Evolutionary conservation across 2,888 invertebrate species (phyloP).

Genomic region (Pomacea canaliculata): DNA sequence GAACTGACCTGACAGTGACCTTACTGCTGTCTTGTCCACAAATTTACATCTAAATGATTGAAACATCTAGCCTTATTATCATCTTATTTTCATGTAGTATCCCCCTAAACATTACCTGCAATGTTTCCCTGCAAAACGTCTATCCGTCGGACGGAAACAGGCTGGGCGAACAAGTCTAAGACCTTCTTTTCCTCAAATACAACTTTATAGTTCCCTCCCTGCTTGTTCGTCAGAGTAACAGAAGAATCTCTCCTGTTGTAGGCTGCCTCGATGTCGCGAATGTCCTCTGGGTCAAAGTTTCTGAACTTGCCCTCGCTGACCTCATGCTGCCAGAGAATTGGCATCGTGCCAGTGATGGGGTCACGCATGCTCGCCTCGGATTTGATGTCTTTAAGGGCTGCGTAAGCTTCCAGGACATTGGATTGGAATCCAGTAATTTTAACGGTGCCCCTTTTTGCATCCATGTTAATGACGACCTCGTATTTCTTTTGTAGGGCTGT

Average conservation of each 20-base stretch:
- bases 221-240: constrained; percentile 11
- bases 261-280: constrained; percentile 12
- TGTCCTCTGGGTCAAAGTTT: constrained; percentile 29
- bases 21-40: no score
- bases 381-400: constrained; percentile 13
- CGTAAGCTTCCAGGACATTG: constrained; percentile 2
- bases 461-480: constrained; percentile 7
- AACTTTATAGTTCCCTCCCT: constrained; percentile 9
- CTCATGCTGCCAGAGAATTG: constrained; percentile 31
- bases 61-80: no score
- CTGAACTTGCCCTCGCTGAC: constrained; percentile 21
- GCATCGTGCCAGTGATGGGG: constrained; percentile 12
- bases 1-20: no score
- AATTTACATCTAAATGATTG: no score
- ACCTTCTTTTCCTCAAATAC: constrained; percentile 12
- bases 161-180: not conserved
- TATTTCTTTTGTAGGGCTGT: constrained; percentile 12
- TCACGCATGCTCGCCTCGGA: constrained; percentile 4
- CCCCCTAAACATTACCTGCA: no score
- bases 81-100: no score
- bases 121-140: constrained; percentile 12
- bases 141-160: constrained; percentile 16
- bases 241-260: constrained; percentile 6
- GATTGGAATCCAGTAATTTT: constrained; percentile 8
- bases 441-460: not conserved